Percentiles rank a stretch among this genome's conserved stretches.
These are phyloP conservation scores for Stenurella melanura DNA, from an alignment of 2,888 invertebrate species.

Conservation along the genomic window DNA sequence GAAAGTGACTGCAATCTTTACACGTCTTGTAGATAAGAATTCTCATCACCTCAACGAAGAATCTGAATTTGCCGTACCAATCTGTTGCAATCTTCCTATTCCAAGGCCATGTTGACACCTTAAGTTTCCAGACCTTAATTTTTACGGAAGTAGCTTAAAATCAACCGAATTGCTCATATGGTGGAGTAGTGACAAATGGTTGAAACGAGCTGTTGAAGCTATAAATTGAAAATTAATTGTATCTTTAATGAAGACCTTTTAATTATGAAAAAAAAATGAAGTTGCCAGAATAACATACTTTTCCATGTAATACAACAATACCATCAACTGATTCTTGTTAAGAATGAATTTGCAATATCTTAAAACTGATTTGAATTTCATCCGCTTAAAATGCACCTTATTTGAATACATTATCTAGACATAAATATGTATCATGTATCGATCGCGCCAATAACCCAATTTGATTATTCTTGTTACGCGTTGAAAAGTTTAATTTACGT, in stretches of 20 bases:
- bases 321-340: background rate
- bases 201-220: too few species aligned
- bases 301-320: background rate
- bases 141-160: too few species aligned
- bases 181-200: too few species aligned
- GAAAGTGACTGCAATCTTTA: too few species aligned
- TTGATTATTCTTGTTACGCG: background rate
- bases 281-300: background rate
- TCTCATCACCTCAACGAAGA: too few species aligned
- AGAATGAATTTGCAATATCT: background rate
- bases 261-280: background rate
- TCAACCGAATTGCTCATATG: too few species aligned
- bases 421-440: background rate
- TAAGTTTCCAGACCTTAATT: too few species aligned
- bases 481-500: background rate
- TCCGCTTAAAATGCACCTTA: slow-evolving; percentile 3
- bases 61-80: too few species aligned
- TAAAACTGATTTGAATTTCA: slow-evolving; percentile 7
- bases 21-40: too few species aligned
- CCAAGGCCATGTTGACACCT: too few species aligned
- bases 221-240: too few species aligned
- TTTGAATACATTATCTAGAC: background rate
- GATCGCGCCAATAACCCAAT: background rate
- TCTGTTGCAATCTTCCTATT: too few species aligned
- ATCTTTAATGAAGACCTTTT: background rate